Evolutionary conservation across 2,888 invertebrate genomes (phyloP), one percentile per base, ranked within the genome.

Genomic region (Drosophila conformis): DNA sequence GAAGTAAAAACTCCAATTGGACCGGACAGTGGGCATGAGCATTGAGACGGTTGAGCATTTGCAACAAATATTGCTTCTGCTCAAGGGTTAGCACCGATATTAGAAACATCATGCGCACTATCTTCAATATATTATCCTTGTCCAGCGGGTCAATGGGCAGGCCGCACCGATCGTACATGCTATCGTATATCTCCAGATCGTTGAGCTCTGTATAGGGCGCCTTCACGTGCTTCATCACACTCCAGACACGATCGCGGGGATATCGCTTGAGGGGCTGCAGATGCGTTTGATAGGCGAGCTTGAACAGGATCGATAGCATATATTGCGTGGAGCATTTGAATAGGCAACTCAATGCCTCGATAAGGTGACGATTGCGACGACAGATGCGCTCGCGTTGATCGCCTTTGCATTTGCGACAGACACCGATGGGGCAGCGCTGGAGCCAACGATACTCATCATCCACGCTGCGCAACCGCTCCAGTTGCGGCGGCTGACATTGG

Each of bases 121-220:
- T 48, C 33, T 83, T 87, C 1, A 46, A 36, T 6, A 40, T 71
- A 29, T 88, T 87, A 6, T 54, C 56, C 2, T 3, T 5, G 4
- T 86, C 62, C 1, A 88, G 27, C 1, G 89, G 90, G 71, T 87
- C 46, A 5, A 83, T 90, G 0, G 73, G 73, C 21, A 49, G 15
- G 1, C 87, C 86, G 18, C 89, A 88, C 0, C 79, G 90, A 46
- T 87, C 90, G 40, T 81, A 87, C 69, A 87, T 81, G 69, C 87
- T 76, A 52, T 90, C 87, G 25, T 87, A 90, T 60, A 87, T 88
- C 54, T 72, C 73, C 31, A 88, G 36, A 42, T 87, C 87, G 18
- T 88, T 64, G 0, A 88, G 63, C 29, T 83, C 77, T 7, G 83
- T 72, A 6, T 81, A 90, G 2, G 87, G 87, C 0, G 80, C 87